Conservation (phyloP, 37 sponge, comb jelly and placozoan species). For the Petrosia ficiformis region DNA sequence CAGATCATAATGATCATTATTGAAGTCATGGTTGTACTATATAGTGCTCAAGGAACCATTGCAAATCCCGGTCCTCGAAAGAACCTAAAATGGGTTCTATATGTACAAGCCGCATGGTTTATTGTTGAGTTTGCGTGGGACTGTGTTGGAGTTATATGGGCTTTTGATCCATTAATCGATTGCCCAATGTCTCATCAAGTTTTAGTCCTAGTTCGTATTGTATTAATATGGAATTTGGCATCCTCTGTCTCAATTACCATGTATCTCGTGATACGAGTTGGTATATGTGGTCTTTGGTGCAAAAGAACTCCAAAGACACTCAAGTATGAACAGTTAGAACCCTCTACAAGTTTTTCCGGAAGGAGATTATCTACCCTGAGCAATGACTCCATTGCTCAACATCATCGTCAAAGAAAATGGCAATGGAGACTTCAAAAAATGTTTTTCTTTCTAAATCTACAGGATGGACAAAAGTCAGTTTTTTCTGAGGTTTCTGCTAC, state of each 20-base stretch:
- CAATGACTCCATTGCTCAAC: slow-evolving; percentile 22
- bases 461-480: too few relatives aligned
- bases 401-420: slow-evolving; percentile 56
- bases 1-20: slow-evolving; percentile 29
- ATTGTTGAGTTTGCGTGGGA: slow-evolving; percentile 59
- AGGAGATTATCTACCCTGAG: slow-evolving; percentile 30
- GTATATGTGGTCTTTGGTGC: not conserved
- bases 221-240: slow-evolving; percentile 62
- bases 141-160: slow-evolving; percentile 71
- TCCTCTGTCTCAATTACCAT: slow-evolving; percentile 8
- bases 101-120: slow-evolving; percentile 29
- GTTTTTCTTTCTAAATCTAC: too few relatives aligned
- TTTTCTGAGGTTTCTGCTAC: slow-evolving; percentile 43
- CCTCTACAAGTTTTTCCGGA: slow-evolving; percentile 14
- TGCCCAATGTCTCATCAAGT: slow-evolving; percentile 38
- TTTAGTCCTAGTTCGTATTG: slow-evolving; percentile 12
- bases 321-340: slow-evolving; percentile 19
- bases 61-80: slow-evolving; percentile 56
- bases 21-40: slow-evolving; percentile 24
- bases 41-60: slow-evolving; percentile 67
- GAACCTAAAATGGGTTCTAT: slow-evolving; percentile 25
- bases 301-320: slow-evolving; percentile 19
- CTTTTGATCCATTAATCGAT: slow-evolving; percentile 51
- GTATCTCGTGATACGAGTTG: slow-evolving; percentile 52
- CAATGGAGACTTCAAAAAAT: slow-evolving; percentile 60